These are phyloP conservation scores for Pseudomyrmex concolor DNA, from an alignment of 1,140 invertebrate species.

Conservation along the genomic window DNA sequence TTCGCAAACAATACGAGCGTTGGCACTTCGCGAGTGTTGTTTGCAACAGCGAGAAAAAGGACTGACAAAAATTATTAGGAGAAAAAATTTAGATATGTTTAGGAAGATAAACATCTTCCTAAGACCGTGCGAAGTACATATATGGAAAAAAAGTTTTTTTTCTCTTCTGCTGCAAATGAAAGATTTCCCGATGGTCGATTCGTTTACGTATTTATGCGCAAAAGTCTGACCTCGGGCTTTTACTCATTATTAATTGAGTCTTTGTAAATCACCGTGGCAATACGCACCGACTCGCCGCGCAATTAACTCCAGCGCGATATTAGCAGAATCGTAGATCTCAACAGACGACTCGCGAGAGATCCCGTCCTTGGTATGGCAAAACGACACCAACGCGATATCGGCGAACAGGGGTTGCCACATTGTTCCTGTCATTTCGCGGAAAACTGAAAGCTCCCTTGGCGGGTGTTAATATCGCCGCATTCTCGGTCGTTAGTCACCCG, in stretches of 20 bases:
- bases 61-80: background rate
- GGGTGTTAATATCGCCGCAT: constrained; percentile 10
- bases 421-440: constrained; percentile 20
- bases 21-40: background rate
- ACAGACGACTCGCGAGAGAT: constrained; percentile 29
- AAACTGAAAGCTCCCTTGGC: constrained; percentile 29
- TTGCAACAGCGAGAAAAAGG: background rate
- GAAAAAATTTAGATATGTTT: background rate
- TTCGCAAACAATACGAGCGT: constrained; percentile 10
- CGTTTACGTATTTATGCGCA: too few relatives aligned
- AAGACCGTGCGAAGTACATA: too few relatives aligned
- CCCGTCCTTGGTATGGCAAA: constrained; percentile 17
- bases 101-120: too few relatives aligned
- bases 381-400: constrained; percentile 23
- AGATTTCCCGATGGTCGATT: too few relatives aligned
- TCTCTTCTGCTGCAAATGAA: too few relatives aligned
- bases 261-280: constrained; percentile 48
- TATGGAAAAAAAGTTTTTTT: too few relatives aligned
- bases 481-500: too few relatives aligned
- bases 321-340: constrained; percentile 47
- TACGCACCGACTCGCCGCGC: constrained; percentile 5
- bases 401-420: background rate
- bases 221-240: background rate
- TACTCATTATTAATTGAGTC: constrained; percentile 56
- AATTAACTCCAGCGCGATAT: constrained; percentile 50